Evolutionary conservation across 30 jellyfish, hydroid and myxozoan genomes (phyloP), one percentile per base, ranked within the genome.

Genomic region (Cassiopea andromeda): DNA sequence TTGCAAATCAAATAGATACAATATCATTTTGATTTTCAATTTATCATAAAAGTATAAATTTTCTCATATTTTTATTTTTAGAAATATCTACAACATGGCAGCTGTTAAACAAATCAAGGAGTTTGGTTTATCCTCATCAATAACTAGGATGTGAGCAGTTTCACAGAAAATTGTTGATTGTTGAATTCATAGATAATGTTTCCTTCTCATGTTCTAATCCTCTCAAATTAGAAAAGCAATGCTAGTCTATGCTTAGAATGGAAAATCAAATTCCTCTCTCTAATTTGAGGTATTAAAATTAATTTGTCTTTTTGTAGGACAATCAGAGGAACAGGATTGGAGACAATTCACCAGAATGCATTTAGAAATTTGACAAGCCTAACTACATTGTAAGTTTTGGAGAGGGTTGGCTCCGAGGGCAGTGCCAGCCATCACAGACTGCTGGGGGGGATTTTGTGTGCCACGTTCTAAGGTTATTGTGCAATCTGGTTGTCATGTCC

Each of bases 321-420:
- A 73, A 81, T 92, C 8, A 45, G 95, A 72, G 69, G 74, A 44
- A 92, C 97, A 45, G 92, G 92, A 13, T 44, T 92, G 85, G 88
- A 86, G 43, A 68, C 60, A 27, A 92, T 92, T 17, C 95, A 92
- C 48, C 95, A 88, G 4, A 75, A 81, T 13, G 97, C 95, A 48
- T 92, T 92, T 75, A 69, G n/a, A 66, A 83, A 90, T 48, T 60
- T 90, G 79, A 83, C 81, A 76, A 77, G 84, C 69, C 86, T 90
- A n/a, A 17, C 15, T 0, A 72, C 81, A 18, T 77, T 90, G 97
- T 90, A 73, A 81, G 97, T 73, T 10, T 59, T 27, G 38, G 38
- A 27, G 38, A 27, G 38, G 38, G 38, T 27, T 27, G 38, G 38
- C 38, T 27, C 38, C 38, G 38, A 27, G 38, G 38, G 38, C 38